Evolutionary conservation across 2,113 vertebrate genomes (phyloP).

Genomic region (Aramus guarauna): DNA sequence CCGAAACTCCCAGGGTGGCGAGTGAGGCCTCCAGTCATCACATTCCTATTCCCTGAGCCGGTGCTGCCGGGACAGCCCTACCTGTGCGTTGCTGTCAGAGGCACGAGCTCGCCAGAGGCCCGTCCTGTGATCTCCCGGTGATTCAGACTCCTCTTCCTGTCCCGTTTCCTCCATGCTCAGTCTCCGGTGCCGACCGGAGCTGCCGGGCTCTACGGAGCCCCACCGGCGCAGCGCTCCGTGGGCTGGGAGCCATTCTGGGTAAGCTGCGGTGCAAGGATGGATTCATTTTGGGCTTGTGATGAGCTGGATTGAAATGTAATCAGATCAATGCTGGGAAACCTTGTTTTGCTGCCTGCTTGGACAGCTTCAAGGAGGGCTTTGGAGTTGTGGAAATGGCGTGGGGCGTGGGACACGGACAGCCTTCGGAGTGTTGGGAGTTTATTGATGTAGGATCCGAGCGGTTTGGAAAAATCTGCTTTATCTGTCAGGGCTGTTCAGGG

Average conservation of each 20-base stretch:
- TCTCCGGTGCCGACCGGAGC: rapidly evolving
- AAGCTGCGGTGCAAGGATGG: rapidly evolving
- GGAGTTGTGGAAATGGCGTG: not conserved
- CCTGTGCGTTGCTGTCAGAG: not conserved
- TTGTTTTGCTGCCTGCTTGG: not conserved
- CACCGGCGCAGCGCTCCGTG: rapidly evolving
- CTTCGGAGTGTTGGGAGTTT: not conserved
- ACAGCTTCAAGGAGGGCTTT: not conserved
- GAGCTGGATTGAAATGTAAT: not conserved
- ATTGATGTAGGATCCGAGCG: rapidly evolving
- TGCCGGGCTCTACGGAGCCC: not conserved
- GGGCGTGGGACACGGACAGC: rapidly evolving
- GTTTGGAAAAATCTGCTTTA: not conserved
- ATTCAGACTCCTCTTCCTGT: conserved; percentile 50
- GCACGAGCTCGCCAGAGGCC: not conserved
- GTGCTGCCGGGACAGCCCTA: not conserved
- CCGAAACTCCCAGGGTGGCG: not conserved
- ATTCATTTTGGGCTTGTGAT: not conserved
- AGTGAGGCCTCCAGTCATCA: not conserved
- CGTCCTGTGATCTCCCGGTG: not conserved
- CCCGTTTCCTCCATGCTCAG: not conserved
- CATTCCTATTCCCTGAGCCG: conserved; percentile 46
- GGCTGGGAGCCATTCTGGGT: not conserved
- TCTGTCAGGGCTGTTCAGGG: not conserved
- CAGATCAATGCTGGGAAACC: not conserved